phyloP scores from a whole-genome alignment of 2,797 vertebrate species.

The Siniperca undulata region DNA sequence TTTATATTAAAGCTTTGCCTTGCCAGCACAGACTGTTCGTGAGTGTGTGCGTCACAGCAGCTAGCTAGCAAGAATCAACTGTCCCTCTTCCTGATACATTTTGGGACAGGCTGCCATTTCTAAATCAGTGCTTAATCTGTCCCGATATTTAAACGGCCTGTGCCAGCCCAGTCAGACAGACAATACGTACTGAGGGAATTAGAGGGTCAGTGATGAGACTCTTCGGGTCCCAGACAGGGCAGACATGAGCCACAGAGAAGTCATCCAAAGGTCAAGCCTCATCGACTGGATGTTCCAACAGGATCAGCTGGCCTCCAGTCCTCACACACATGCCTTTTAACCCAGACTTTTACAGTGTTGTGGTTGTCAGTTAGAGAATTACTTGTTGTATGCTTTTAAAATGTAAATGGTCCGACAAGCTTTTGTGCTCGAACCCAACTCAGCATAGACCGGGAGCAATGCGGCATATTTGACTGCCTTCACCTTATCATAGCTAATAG shows the following conservation, averaged over 20 bases:
- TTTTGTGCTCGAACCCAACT: neutral
- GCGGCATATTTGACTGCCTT: neutral
- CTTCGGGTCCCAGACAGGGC: conserved; percentile 45
- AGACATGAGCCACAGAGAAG: conserved; percentile 42
- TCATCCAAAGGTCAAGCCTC: conserved; percentile 67
- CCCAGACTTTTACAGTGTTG: conserved; percentile 1
- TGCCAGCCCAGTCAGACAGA: conserved; percentile 42
- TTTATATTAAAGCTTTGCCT: conserved; percentile 72
- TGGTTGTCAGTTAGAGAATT: neutral
- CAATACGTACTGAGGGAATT: conserved; percentile 46
- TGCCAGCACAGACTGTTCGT: conserved; percentile 46
- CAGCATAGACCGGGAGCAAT: neutral
- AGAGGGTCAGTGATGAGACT: conserved; percentile 53
- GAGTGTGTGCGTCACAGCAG: conserved; percentile 18
- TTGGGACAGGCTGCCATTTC: conserved; percentile 53
- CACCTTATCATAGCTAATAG: neutral
- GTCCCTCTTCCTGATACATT: conserved; percentile 50
- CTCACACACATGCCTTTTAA: conserved; percentile 21
- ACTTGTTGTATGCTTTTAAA: neutral
- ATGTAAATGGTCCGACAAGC: neutral
- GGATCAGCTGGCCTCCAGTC: conserved; percentile 40
- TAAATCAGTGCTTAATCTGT: conserved; percentile 54
- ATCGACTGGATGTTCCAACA: conserved; percentile 48
- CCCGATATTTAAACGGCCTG: conserved; percentile 28
- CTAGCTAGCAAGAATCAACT: conserved; percentile 44